Conservation (phyloP, 2,797 vertebrate genomes). For the Champsocephalus gunnari region DNA sequence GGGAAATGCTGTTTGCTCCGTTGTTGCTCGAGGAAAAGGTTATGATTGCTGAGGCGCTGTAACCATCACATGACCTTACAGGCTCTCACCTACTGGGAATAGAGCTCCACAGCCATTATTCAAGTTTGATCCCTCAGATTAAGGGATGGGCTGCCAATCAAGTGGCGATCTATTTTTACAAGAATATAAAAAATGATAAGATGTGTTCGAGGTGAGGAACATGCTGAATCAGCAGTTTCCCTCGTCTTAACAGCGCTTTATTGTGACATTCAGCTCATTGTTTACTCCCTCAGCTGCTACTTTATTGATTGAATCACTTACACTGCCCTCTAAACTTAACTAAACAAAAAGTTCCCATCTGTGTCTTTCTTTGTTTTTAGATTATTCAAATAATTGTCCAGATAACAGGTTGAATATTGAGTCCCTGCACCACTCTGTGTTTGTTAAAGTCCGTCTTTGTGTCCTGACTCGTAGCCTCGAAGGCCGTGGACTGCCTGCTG, state of each 20-base stretch:
- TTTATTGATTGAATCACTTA: too few relatives aligned
- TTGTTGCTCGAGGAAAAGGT: conserved; percentile 5
- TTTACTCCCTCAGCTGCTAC: too few relatives aligned
- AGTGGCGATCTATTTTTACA: background rate
- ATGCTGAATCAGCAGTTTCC: background rate
- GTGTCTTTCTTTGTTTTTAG: too few relatives aligned
- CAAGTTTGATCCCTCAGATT: background rate
- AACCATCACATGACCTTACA: conserved; percentile 2
- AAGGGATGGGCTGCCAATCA: background rate
- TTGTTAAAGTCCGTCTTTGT: conserved; percentile 9
- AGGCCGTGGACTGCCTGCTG: conserved; percentile 97
- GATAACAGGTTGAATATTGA: too few relatives aligned
- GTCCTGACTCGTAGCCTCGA: conserved; percentile 86
- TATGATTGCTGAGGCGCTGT: conserved; percentile 7
- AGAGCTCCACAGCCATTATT: background rate
- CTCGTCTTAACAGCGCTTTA: too few relatives aligned
- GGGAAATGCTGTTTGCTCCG: conserved; percentile 47
- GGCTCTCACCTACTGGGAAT: background rate
- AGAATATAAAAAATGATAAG: background rate
- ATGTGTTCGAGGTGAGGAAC: background rate
- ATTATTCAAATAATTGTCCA: too few relatives aligned
- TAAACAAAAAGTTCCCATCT: too few relatives aligned
- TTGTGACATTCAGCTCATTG: too few relatives aligned
- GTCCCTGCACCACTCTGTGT: background rate
- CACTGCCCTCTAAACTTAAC: too few relatives aligned